Conservation (phyloP, 2,113 vertebrate genomes). For the Pao palembangensis region DNA sequence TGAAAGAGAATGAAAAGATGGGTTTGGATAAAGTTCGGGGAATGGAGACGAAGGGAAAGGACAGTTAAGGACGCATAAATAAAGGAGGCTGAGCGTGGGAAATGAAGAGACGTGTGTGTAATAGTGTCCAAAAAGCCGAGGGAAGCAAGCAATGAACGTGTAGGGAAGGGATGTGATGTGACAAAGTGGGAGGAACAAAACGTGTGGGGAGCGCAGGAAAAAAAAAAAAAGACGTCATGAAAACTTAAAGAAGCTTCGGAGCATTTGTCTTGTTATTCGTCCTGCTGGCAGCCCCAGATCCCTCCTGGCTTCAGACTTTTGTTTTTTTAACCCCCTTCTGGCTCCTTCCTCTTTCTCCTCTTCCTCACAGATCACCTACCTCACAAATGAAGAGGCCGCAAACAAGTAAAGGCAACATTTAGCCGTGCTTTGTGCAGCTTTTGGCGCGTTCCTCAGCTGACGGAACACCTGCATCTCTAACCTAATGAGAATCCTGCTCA, state of each 20-base stretch:
- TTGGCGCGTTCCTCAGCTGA: too few species aligned
- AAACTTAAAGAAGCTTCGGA: constrained; percentile 28
- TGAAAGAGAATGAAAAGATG: constrained; percentile 35
- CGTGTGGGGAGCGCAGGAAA: not conserved
- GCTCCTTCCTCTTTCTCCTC: not conserved
- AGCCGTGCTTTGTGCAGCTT: constrained; percentile 16
- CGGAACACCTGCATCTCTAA: constrained; percentile 57
- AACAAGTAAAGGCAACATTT: constrained; percentile 43
- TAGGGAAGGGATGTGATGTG: constrained; percentile 24
- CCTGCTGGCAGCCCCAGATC: not conserved
- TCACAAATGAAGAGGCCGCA: constrained; percentile 27
- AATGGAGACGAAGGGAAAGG: constrained; percentile 16
- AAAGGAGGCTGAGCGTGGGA: constrained; percentile 40
- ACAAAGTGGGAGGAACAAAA: constrained; percentile 36
- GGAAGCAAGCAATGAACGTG: constrained; percentile 28
- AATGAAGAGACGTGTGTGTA: constrained; percentile 9
- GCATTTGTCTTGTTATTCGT: constrained; percentile 13
- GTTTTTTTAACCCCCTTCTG: not conserved
- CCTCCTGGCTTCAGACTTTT: constrained; percentile 6
- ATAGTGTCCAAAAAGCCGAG: constrained; percentile 4
- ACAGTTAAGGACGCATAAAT: constrained; percentile 30
- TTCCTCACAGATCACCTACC: not conserved
- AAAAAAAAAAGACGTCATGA: not conserved
- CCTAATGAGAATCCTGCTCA: constrained; percentile 60
- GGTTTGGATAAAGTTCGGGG: constrained; percentile 23